Evolutionary conservation across 2,888 invertebrate species (phyloP).

Genomic region (Mythimna loreyi): DNA sequence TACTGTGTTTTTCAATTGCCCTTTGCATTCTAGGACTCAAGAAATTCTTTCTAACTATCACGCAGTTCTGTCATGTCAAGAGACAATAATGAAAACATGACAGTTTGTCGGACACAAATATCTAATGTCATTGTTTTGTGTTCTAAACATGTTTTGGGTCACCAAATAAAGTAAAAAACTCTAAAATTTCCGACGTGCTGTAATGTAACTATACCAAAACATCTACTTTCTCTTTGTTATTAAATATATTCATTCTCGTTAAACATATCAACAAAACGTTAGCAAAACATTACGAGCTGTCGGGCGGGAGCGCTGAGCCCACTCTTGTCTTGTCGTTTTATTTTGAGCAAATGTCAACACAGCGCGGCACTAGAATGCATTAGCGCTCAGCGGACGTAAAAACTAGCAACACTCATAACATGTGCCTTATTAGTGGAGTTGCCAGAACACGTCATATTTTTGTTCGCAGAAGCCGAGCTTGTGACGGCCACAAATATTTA

Average conservation of each 20-base stretch:
- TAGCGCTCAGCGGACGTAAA: constrained; percentile 47
- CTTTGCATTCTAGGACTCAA: too few relatives aligned
- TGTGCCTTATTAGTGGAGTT: constrained; percentile 48
- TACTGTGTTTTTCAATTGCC: too few relatives aligned
- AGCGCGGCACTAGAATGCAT: constrained; percentile 43
- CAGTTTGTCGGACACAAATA: not conserved
- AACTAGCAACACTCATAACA: constrained; percentile 43
- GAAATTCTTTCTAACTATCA: too few relatives aligned
- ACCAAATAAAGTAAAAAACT: not conserved
- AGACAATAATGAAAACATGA: not conserved
- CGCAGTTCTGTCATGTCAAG: too few relatives aligned
- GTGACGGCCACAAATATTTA: constrained; percentile 78
- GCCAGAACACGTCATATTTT: constrained; percentile 70
- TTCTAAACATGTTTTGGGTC: not conserved
- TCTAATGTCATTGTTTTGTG: too few relatives aligned
- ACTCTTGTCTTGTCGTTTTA: constrained; percentile 43
- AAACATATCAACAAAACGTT: constrained; percentile 38
- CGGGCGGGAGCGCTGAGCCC: constrained; percentile 1
- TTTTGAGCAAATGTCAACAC: constrained; percentile 59
- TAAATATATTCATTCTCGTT: constrained; percentile 26
- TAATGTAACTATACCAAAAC: constrained; percentile 12
- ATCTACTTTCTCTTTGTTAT: constrained; percentile 15
- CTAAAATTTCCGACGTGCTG: not conserved
- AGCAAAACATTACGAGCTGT: constrained; percentile 21
- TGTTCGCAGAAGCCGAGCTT: constrained; percentile 63